Evolutionary conservation across 2,888 invertebrate species (phyloP), one percentile per base, ranked within the genome.

Genomic region (Nowickia ferox): DNA sequence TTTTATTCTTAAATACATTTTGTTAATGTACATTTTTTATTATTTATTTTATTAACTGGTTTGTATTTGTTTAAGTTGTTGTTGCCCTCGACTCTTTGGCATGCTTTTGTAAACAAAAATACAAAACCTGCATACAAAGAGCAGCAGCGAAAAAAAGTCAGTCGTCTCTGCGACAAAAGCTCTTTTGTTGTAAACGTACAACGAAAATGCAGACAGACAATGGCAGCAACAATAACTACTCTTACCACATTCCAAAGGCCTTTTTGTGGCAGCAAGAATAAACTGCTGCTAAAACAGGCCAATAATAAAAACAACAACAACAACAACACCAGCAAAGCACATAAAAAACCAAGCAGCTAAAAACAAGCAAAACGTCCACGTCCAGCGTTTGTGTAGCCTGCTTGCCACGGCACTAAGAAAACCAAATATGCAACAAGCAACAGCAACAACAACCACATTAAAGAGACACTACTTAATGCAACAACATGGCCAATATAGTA

Each of bases 31-130:
- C 46, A 53, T 8, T 51, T 65, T 6, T 30, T 30, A 76, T 68
- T 61, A 63, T 80, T 82, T 68, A 63, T 51, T 68, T 72, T 77
- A 66, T 83, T 79, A 86, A 86, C 86, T 83, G 86, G 86, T 86
- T 84, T 79, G 51, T 63, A 68, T 77, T 51, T 59, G 69, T 71
- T 72, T 66, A 40, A 68, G 53, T 59, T 76, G 38, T 30, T 55
- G 22, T 17, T 57, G 30, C 30, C 19, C 17, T 44, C 38, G 38
- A 44, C 46, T 53, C 46, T 76, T 79, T 83, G 66, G 44, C 48
- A 71, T 86, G 86, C 65, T 82, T 82, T 86, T 79, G 82, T 79
- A 79, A 80, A 76, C 63, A 75, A 75, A 71, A 65, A 46, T n/a
- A 61, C 17, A 66, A 68, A 66, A 30, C 48, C 44, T 69, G 55